These are phyloP conservation scores for Aurelia aurita DNA, from an alignment of 30 jellyfish, hydroid and myxozoan species.

Conservation along the genomic window DNA sequence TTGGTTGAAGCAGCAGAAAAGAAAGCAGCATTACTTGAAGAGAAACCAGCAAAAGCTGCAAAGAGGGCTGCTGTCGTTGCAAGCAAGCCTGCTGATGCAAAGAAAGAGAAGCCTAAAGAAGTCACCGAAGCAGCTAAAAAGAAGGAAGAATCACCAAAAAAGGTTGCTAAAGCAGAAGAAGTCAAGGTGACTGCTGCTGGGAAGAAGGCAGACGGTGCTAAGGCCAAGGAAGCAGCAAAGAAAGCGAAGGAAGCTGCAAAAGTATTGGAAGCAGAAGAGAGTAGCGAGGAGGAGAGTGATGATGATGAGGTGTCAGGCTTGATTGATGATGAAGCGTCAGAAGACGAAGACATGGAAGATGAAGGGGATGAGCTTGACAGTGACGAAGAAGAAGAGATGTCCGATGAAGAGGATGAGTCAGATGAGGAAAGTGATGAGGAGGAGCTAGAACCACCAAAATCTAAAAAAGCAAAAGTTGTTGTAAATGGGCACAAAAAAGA, in stretches of 20 bases:
- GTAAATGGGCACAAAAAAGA: constrained; percentile 50
- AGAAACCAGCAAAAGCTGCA: constrained; percentile 42
- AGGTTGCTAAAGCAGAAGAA: neutral
- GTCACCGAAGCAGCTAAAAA: neutral
- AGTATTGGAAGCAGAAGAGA: constrained; percentile 9
- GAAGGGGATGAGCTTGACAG: constrained; percentile 71
- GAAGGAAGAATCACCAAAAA: neutral
- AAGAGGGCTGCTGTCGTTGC: neutral
- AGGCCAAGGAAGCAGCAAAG: neutral
- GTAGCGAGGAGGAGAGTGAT: constrained; percentile 51
- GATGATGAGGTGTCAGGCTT: constrained; percentile 5
- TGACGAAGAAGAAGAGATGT: constrained; percentile 55
- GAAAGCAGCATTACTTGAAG: constrained; percentile 61
- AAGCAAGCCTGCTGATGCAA: constrained; percentile 7
- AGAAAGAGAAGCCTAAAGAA: neutral
- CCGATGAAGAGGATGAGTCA: constrained; percentile 46
- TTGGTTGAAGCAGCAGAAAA: constrained; percentile 68
- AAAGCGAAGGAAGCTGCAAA: neutral
- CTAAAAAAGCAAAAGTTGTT: constrained; percentile 48
- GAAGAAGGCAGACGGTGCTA: neutral
- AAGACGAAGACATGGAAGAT: constrained; percentile 75
- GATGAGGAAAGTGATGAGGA: constrained; percentile 56
- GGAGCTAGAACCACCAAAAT: constrained; percentile 61
- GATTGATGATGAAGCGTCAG: constrained; percentile 37
- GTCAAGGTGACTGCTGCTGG: no score